Evolutionary conservation across 1,140 invertebrate genomes (phyloP).

Genomic region (Gonatopus flavifemur): DNA sequence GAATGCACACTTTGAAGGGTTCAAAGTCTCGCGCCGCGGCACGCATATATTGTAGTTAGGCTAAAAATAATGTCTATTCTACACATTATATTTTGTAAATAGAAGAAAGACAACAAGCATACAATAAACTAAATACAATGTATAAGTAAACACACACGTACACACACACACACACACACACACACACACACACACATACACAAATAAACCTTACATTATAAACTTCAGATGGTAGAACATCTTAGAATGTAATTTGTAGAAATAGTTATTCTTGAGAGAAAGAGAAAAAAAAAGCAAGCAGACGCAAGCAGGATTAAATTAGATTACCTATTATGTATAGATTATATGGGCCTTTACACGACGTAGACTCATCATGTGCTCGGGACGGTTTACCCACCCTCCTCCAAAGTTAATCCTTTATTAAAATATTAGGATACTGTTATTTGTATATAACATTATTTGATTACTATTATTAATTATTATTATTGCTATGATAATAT

Average conservation of each 20-base stretch:
- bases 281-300: not conserved
- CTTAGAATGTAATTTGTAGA: slow-evolving; percentile 37
- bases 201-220: slow-evolving; percentile 16
- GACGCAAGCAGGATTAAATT: slow-evolving; percentile 41
- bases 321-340: slow-evolving; percentile 38
- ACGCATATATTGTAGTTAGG: slow-evolving; percentile 52
- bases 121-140: slow-evolving; percentile 37
- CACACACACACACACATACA: slow-evolving; percentile 17
- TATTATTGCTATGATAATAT: slow-evolving; percentile 32
- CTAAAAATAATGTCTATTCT: slow-evolving; percentile 49
- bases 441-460: slow-evolving; percentile 47
- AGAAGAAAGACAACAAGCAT: slow-evolving; percentile 30
- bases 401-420: slow-evolving; percentile 46
- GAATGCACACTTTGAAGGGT: slow-evolving; percentile 40
- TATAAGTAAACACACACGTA: slow-evolving; percentile 25
- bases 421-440: slow-evolving; percentile 45
- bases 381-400: slow-evolving; percentile 36
- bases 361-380: slow-evolving; percentile 43
- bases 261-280: slow-evolving; percentile 21
- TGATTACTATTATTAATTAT: not conserved
- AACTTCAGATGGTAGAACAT: slow-evolving; percentile 27
- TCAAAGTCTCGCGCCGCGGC: slow-evolving; percentile 48
- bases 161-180: slow-evolving; percentile 31
- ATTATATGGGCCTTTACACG: slow-evolving; percentile 43
- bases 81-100: slow-evolving; percentile 56